Conservation (phyloP, 2,888 invertebrate species). For the Nezara viridula region DNA sequence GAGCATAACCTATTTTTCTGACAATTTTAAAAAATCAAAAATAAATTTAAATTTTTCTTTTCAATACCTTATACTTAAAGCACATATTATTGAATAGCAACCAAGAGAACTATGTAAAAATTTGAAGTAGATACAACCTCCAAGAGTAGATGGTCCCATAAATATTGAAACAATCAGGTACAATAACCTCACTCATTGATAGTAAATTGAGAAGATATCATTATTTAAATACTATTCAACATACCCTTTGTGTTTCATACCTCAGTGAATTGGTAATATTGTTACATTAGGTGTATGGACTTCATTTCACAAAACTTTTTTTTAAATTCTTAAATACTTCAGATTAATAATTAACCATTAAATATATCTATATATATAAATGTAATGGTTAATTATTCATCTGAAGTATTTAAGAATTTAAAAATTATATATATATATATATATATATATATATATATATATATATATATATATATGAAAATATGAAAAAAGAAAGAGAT, state of each 20-base stretch:
- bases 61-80: background rate
- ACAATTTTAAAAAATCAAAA: background rate
- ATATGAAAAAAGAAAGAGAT: background rate
- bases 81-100: background rate
- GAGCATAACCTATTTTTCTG: background rate
- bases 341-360: background rate
- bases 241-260: background rate
- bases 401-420: too few species aligned
- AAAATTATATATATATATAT: too few species aligned
- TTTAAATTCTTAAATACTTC: background rate
- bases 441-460: too few species aligned
- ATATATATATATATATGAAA: too few species aligned
- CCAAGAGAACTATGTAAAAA: background rate
- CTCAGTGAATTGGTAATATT: constrained; percentile 13
- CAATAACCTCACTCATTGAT: constrained; percentile 6
- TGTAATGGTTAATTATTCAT: too few species aligned
- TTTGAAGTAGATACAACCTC: constrained; percentile 35
- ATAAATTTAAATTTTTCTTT: background rate
- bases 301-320: background rate
- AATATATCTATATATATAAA: too few species aligned
- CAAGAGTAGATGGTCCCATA: constrained; percentile 46
- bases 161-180: constrained; percentile 48
- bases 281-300: background rate
- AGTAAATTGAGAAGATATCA: background rate
- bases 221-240: background rate